Conservation (phyloP, 2,113 vertebrate species). For the Toxotes jaculatrix region DNA sequence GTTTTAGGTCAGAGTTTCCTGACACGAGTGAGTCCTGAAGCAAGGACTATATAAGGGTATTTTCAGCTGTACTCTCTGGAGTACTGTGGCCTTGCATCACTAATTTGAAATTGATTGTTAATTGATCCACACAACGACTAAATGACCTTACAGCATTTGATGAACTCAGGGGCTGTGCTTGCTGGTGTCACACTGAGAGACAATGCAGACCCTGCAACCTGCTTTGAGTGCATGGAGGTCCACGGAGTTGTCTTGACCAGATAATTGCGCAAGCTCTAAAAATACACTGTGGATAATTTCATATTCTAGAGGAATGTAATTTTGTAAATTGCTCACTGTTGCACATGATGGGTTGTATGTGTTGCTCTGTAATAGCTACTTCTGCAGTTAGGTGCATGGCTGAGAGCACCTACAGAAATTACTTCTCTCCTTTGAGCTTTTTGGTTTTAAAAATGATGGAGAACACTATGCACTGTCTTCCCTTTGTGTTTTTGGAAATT, state of each 20-base stretch:
- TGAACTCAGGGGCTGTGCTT: conserved; percentile 48
- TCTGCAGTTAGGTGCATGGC: background rate
- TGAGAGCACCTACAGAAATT: conserved; percentile 25
- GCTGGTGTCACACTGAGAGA: conserved; percentile 35
- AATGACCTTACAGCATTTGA: conserved; percentile 67
- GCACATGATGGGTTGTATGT: conserved; percentile 24
- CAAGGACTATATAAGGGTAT: conserved; percentile 44
- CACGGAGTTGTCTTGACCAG: conserved; percentile 31
- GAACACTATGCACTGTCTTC: background rate
- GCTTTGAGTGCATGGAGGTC: conserved; percentile 27
- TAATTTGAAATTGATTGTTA: conserved; percentile 80
- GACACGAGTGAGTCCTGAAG: conserved; percentile 35
- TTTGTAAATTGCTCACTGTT: conserved; percentile 65
- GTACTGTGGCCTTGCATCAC: conserved; percentile 53
- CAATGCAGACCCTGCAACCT: conserved; percentile 42
- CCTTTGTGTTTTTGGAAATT: conserved; percentile 19
- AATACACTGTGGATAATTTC: conserved; percentile 68
- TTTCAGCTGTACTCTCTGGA: conserved; percentile 40
- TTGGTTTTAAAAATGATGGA: background rate
- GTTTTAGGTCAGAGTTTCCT: conserved; percentile 38
- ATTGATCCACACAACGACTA: conserved; percentile 64
- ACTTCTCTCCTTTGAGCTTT: conserved; percentile 41
- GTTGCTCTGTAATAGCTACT: conserved; percentile 39
- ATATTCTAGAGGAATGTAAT: conserved; percentile 59
- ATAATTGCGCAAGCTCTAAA: conserved; percentile 68